phyloP scores from a whole-genome alignment of 2,797 vertebrate species.

The Serranus cabrilla region DNA sequence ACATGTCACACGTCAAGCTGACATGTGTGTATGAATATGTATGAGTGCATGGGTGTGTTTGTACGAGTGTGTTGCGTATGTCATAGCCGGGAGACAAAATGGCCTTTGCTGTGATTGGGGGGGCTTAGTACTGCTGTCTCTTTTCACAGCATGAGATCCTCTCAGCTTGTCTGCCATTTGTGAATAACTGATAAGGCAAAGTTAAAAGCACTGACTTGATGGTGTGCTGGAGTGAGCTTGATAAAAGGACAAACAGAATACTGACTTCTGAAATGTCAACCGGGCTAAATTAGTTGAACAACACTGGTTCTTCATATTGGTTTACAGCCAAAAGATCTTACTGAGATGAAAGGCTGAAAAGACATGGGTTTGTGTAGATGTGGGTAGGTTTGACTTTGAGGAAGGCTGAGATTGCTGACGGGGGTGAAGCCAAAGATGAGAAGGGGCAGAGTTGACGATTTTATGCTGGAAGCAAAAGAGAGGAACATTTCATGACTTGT shows the following conservation, averaged over 20 bases:
- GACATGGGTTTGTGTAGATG: conserved; percentile 12
- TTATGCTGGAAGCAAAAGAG: conserved; percentile 22
- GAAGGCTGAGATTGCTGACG: conserved; percentile 26
- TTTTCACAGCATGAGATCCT: conserved; percentile 63
- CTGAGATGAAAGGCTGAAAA: conserved; percentile 35
- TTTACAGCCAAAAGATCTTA: conserved; percentile 43
- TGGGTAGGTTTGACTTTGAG: conserved; percentile 46
- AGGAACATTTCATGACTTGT: conserved; percentile 39
- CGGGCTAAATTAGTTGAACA: conserved; percentile 47
- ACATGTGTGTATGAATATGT: conserved; percentile 48
- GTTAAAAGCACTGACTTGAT: conserved; percentile 55
- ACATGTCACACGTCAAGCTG: conserved; percentile 35
- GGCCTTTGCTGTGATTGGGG: conserved; percentile 67
- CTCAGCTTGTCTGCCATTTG: conserved; percentile 72
- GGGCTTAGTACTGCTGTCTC: conserved; percentile 59
- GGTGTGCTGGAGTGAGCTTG: conserved; percentile 37
- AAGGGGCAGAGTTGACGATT: conserved; percentile 37
- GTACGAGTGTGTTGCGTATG: conserved; percentile 5
- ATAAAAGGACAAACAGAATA: conserved; percentile 64
- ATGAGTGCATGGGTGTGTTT: background rate
- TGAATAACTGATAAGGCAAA: conserved; percentile 74
- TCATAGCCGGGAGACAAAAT: conserved; percentile 50
- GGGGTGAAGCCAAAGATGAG: conserved; percentile 41
- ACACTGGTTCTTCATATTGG: conserved; percentile 24
- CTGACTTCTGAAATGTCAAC: conserved; percentile 69